phyloP scores from a whole-genome alignment of 2,113 vertebrate species.

The Willisornis vidua region DNA sequence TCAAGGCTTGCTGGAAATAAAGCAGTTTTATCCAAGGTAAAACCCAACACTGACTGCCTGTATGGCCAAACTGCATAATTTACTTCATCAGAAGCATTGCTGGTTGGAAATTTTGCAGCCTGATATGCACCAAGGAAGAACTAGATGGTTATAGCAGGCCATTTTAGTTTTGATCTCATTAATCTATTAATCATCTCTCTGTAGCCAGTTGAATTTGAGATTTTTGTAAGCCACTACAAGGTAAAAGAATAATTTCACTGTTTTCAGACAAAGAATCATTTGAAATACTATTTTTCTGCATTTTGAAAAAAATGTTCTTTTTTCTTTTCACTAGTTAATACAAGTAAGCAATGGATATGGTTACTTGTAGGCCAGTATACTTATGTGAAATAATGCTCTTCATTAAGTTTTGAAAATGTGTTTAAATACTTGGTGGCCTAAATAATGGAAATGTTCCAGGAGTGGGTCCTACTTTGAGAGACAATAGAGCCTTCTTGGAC shows the following conservation, averaged over 20 bases:
- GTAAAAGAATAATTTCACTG: neutral
- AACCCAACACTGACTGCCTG: neutral
- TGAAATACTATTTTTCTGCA: neutral
- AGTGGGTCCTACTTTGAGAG: neutral
- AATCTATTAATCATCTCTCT: neutral
- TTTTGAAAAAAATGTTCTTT: neutral
- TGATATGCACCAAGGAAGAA: neutral
- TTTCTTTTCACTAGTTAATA: neutral
- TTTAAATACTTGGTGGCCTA: neutral
- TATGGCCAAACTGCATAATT: neutral
- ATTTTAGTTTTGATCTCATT: neutral
- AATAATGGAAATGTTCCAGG: neutral
- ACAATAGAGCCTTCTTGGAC: neutral
- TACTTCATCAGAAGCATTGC: neutral
- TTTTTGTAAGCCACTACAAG: neutral
- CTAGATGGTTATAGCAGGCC: neutral
- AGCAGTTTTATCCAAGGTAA: neutral
- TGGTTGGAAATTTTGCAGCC: neutral
- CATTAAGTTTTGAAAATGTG: neutral
- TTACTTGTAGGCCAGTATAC: neutral
- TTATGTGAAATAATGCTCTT: neutral
- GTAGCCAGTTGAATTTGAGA: neutral
- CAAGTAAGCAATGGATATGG: neutral
- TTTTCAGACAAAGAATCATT: neutral
- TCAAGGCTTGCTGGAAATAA: slow-evolving; percentile 30